Evolutionary conservation across 2,888 invertebrate genomes (phyloP).

Genomic region (Tachina grossa): DNA sequence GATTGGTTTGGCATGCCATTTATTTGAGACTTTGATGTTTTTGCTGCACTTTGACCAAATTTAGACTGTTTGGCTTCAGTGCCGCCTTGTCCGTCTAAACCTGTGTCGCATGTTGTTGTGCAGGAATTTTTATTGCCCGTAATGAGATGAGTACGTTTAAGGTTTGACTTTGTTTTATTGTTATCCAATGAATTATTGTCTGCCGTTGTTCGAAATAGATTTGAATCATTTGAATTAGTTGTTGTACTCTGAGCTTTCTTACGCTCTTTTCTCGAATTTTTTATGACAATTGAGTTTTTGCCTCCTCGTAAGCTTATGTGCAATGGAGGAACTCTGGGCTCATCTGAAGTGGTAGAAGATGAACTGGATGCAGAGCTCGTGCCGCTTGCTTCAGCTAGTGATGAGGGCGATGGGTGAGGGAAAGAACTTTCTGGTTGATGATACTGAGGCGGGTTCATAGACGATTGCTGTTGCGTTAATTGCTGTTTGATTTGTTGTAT

Average conservation of each 20-base stretch:
- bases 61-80: conserved; percentile 75
- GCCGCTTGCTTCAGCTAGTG: neutral
- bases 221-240: conserved; percentile 75
- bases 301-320: conserved; percentile 91
- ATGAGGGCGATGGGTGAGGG: conserved; percentile 54
- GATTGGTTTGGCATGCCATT: conserved; percentile 64
- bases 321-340: conserved; percentile 92
- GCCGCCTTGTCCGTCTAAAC: conserved; percentile 28
- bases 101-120: conserved; percentile 53
- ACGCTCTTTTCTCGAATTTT: conserved; percentile 88
- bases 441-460: conserved; percentile 69
- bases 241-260: conserved; percentile 83
- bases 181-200: conserved; percentile 76
- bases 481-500: conserved; percentile 67
- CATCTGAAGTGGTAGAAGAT: conserved; percentile 83
- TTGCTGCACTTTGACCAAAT: conserved; percentile 70
- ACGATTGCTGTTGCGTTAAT: conserved; percentile 55
- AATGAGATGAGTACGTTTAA: conserved; percentile 74
- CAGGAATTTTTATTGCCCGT: conserved; percentile 48
- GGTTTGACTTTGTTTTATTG: conserved; percentile 75
- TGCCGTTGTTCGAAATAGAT: conserved; percentile 72
- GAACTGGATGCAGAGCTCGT: conserved; percentile 29
- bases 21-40: conserved; percentile 62
- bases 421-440: conserved; percentile 71
- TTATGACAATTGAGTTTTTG: conserved; percentile 92